Percentiles rank a stretch among this genome's conserved stretches.
These are phyloP conservation scores for Hydractinia echinata DNA, from an alignment of 30 jellyfish, hydroid and myxozoan species.

Conservation along the genomic window DNA sequence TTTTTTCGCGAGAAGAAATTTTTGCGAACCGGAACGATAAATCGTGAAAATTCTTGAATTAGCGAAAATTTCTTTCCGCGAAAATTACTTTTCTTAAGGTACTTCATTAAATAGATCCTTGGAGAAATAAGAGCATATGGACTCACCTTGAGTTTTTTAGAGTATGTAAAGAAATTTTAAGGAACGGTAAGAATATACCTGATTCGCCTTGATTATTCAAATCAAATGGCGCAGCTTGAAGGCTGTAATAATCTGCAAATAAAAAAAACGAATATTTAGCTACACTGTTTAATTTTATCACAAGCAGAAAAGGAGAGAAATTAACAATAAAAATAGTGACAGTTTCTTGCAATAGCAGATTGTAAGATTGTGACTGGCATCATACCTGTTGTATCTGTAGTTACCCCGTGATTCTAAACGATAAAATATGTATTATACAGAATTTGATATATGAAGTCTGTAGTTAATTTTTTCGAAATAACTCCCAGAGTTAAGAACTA, in stretches of 20 bases:
- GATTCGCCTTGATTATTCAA: constrained; percentile 22
- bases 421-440: background rate
- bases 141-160: no score
- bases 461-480: no score
- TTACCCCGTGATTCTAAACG: constrained; percentile 31
- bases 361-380: background rate
- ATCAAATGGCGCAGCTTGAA: constrained; percentile 29
- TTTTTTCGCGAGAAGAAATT: no score
- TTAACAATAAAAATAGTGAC: background rate
- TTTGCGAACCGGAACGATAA: no score
- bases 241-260: constrained; percentile 23
- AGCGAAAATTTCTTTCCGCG: no score
- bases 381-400: constrained; percentile 26
- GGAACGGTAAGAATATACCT: constrained; percentile 6
- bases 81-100: no score
- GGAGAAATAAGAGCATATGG: no score
- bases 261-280: background rate
- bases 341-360: no score
- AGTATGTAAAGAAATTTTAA: no score
- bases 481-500: no score
- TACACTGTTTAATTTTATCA: background rate
- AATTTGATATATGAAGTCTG: background rate
- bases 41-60: no score
- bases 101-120: no score
- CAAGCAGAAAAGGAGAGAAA: background rate